Base-by-base conservation (phyloP, 2,797 vertebrate species). In the Distichodus sexfasciatus region DNA sequence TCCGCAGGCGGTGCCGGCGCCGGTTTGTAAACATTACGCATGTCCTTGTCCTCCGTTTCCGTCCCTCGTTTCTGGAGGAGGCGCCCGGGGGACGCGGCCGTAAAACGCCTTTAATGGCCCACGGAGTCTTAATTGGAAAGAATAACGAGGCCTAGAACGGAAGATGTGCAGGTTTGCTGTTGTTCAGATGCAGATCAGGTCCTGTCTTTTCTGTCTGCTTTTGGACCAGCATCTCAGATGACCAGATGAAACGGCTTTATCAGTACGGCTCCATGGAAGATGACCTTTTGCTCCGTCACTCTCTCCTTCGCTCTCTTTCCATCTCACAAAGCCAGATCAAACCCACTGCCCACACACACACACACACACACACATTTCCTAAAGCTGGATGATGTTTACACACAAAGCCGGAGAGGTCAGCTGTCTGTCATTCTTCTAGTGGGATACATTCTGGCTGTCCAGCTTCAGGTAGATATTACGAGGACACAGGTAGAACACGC, bases 121-220 rank as follows among this genome's bases (percentile, higher is more conserved):
- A 14, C 57, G 12, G 58, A 59, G 66, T 64, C 55, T 69, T 76
- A 74, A 71, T 71, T 60, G 60, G 36, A 71, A 57, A 19, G 35
- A 74, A 72, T 71, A 72, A 79, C 33, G 59, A 54, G 59, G 26
- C 48, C 26, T 44, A 28, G 53, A 29, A 14, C 12, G 23, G 60
- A 38, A 48, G 10, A 36, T 67, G n/a, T 40, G n/a, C 19, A 59
- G 38, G 12, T 15, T 63, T 21, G 12, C 38, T 57, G 50, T n/a
- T 23, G 35, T 14, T 50, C 12, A 28, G 12, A 50, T 50, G 24
- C 47, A 50, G 47, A 50, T 28, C n/a, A n/a, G n/a, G n/a, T n/a
- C n/a, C n/a, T n/a, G n/a, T 4, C 23, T n/a, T 23, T 50, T 24
- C 4, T 11, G 14, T 26, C 47, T 50, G 47, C 47, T 28, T 4